Evolutionary conservation across 2,888 invertebrate genomes (phyloP).

Genomic region (Chirona hameri): DNA sequence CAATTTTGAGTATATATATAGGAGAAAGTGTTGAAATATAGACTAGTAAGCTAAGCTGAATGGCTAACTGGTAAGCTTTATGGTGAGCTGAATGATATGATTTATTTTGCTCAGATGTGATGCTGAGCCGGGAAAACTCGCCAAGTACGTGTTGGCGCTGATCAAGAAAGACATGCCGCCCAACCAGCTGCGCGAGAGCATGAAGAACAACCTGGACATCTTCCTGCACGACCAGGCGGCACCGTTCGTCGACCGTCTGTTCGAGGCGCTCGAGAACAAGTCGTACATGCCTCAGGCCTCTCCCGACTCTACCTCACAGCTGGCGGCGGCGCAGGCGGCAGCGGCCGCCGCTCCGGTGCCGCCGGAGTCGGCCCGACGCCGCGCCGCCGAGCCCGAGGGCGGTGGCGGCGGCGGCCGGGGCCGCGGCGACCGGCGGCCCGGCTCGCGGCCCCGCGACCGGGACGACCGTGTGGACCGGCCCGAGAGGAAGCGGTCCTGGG

Average conservation of each 20-base stretch:
- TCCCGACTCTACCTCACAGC: background rate
- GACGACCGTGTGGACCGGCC: conserved; percentile 2
- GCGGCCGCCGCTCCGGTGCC: background rate
- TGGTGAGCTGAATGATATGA: background rate
- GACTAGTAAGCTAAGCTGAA: too few relatives aligned
- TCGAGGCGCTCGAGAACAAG: conserved; percentile 68
- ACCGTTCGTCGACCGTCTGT: conserved; percentile 80
- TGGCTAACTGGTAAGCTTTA: too few relatives aligned
- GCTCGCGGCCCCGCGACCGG: background rate
- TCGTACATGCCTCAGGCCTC: conserved; percentile 37
- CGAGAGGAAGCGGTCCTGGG: conserved; percentile 13
- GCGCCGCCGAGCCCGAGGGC: background rate
- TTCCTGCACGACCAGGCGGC: conserved; percentile 89
- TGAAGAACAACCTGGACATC: conserved; percentile 92
- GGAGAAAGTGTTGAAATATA: too few relatives aligned
- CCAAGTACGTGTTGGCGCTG: conserved; percentile 9
- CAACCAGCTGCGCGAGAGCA: conserved; percentile 79
- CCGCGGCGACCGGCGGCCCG: background rate
- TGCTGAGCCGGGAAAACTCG: background rate
- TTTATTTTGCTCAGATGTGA: background rate
- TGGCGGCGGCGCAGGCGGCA: background rate
- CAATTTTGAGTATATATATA: too few relatives aligned
- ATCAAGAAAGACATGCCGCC: conserved; percentile 68
- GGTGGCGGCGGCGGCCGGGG: background rate
- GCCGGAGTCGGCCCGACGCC: background rate